Evolutionary conservation across 1,140 invertebrate genomes (phyloP), one percentile per base, ranked within the genome.

Genomic region (Vollenhovia emeryi): DNA sequence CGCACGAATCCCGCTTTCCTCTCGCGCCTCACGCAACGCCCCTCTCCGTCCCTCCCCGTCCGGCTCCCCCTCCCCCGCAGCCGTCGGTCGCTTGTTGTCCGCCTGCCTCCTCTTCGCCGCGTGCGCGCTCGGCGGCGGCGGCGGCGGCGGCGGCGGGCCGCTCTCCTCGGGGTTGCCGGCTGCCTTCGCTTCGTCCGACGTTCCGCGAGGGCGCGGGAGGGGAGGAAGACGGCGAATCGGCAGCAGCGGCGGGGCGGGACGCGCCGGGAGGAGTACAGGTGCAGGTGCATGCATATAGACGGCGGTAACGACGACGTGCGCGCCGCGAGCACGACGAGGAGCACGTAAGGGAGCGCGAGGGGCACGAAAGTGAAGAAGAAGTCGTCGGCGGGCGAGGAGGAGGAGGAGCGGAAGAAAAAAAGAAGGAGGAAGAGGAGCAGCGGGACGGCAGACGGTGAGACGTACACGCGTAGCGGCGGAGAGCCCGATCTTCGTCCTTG

Each of bases 241-340:
- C 9, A 13, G 66, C 21, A 36, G 62, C n/a, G 21, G 30, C 36
- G 48, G 85, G 50, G 55, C 4, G 48, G 9, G 15, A 68, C 86
- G 33, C 43, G 74, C 86, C 86, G 80, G 69, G 75, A 59, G 57
- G 30, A 57, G 66, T 30, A 73, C 80, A 87, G 86, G 87, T 87
- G 73, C 86, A 89, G 66, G 85, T 55, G 82, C 82, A 69, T 80
- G 50, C 62, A 79, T 76, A 76, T 50, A 69, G 74, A 64, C 60
- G 33, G 15, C 73, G 71, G 59, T 50, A 40, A n/a, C 82, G 40
- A 21, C 73, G 48, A 45, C 43, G 30, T 62, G 64, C 74, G 59
- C 55, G 36, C 21, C 27, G 40, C 52, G 36, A n/a, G 21, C 43
- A n/a, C n/a, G n/a, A n/a, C n/a, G n/a, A n/a, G n/a, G 40, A 36